These are phyloP conservation scores for Coreius guichenoti DNA, from an alignment of 2,797 vertebrate species.

Conservation along the genomic window DNA sequence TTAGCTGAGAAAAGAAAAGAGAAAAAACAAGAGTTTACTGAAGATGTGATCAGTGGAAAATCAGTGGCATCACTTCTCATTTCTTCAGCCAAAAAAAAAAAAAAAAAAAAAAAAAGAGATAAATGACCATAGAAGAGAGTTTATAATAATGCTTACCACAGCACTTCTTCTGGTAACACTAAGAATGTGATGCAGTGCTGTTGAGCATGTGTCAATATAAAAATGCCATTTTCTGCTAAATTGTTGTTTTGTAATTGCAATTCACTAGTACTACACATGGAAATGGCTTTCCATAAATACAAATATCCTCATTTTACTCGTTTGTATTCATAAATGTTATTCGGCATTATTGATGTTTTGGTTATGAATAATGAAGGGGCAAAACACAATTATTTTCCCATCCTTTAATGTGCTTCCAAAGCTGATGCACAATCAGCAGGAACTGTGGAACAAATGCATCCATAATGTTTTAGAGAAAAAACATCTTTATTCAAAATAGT, in stretches of 20 bases:
- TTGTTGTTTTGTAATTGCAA: background rate
- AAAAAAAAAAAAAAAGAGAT: background rate
- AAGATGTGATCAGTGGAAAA: background rate
- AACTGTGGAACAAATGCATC: slow-evolving; percentile 6
- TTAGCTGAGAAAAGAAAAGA: slow-evolving; percentile 79
- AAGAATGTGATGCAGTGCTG: background rate
- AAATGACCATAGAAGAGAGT: background rate
- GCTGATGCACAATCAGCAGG: slow-evolving; percentile 12
- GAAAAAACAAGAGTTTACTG: background rate
- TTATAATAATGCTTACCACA: background rate
- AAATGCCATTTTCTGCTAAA: background rate
- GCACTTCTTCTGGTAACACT: background rate
- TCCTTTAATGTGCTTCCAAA: slow-evolving; percentile 20
- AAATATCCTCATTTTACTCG: slow-evolving; percentile 3
- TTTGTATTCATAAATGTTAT: slow-evolving; percentile 4
- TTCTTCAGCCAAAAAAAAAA: background rate
- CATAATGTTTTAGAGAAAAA: slow-evolving; percentile 1
- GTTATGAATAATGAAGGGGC: background rate
- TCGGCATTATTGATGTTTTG: background rate
- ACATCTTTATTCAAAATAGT: slow-evolving; percentile 15
- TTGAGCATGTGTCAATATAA: background rate
- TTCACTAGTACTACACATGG: background rate
- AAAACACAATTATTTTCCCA: slow-evolving; percentile 23
- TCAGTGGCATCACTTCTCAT: background rate
- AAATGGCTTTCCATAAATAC: slow-evolving; percentile 14